A percentile compares a stretch with the other conserved stretches of the same genome.
Conservation (phyloP, 2,888 invertebrate species). For the Coelopa pilipes region DNA sequence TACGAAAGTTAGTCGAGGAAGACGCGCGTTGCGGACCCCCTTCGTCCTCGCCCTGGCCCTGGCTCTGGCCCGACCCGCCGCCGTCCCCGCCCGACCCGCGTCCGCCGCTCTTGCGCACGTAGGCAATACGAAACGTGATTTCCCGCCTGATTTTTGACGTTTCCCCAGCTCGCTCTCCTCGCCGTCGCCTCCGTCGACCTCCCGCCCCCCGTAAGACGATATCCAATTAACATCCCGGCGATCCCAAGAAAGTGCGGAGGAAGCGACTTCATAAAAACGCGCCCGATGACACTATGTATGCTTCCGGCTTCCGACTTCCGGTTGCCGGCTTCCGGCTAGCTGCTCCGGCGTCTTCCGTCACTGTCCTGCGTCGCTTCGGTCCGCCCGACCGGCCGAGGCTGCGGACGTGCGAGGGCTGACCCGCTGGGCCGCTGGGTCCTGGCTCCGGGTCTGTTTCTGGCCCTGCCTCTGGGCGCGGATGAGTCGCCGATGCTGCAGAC, state of each 20-base stretch:
- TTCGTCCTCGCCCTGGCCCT: neutral
- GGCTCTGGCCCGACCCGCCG: neutral
- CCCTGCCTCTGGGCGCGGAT: no score
- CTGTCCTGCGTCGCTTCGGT: constrained; percentile 3
- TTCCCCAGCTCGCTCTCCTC: neutral
- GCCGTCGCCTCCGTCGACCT: neutral
- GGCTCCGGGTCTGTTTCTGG: no score
- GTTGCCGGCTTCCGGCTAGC: neutral
- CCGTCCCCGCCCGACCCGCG: neutral
- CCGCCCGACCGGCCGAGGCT: neutral
- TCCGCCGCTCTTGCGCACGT: constrained; percentile 36
- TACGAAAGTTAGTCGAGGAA: neutral
- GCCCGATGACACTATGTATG: constrained; percentile 18
- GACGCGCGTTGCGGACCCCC: neutral
- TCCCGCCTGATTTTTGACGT: constrained; percentile 34
- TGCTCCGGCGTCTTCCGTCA: neutral
- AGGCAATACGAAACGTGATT: constrained; percentile 42
- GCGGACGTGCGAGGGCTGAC: neutral
- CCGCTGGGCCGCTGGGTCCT: no score
- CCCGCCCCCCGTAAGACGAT: constrained; percentile 12
- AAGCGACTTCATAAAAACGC: constrained; percentile 7
- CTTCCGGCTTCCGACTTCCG: constrained; percentile 8
- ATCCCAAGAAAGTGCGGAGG: neutral
- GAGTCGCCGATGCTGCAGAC: no score
- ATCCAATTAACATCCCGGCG: constrained; percentile 28